Base-by-base conservation (phyloP, 2,888 invertebrate species). In the Noctua janthina region DNA sequence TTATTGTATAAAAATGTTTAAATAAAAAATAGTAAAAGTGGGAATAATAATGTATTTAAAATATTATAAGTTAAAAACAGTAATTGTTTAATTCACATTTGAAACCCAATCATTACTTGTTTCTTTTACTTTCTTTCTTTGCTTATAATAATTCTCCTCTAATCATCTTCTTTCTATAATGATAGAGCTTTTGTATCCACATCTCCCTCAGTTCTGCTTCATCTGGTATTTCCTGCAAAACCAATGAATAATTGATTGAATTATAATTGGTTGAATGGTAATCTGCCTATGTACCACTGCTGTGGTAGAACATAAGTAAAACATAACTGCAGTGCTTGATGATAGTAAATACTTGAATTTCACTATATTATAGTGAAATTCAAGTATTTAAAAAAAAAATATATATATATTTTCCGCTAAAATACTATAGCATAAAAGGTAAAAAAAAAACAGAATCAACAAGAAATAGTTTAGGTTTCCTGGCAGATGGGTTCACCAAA, bases 111-210 rank as follows among this genome's bases (percentile, higher is more conserved):
- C 29, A 73, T 59, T 39, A 54, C 43, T 43, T 5, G n/a, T 56
- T 67, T 71, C 0, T 49, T 64, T 62, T 68, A 67, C 29, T 66
- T 51, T 67, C 20, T 59, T 49, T 73, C 74, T 83, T 74, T n/a
- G 43, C 85, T 91, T 93, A 94, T 84, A 94, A 94, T 84, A 94
- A 91, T 91, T 97, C 96, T 79, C 96, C 98, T 90, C 94, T 95
- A 64, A 97, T 93, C 92, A 97, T 97, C 93, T 97, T 98, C 88
- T 98, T 98, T 77, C 98, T 97, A 86, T 97, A 97, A 69, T 97
- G 97, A 90, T 97, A 98, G 3, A 98, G 94, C 91, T 98, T 98
- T 90, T 98, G 98, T 54, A 98, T 97, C 98, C 98, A 98, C 96
- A 98, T 98, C 86, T 98, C 98, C 91, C 97, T 97, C 81, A 98